Base-by-base conservation (phyloP, 2,888 invertebrate species). In the Creontiades dilutus region DNA sequence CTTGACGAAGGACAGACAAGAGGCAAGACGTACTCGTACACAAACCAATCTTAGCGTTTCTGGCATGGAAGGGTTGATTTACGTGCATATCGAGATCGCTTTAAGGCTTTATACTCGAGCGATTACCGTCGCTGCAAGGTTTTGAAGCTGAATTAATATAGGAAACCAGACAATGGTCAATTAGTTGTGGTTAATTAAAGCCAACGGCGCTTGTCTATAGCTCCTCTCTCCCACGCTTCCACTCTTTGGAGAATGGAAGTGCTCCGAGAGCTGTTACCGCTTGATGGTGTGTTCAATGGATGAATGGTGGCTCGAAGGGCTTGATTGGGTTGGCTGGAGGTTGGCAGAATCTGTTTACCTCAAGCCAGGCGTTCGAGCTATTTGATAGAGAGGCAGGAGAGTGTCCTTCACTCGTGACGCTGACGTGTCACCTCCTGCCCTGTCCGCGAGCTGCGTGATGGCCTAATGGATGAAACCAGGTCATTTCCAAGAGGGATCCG, bases 291-390 rank as follows among this genome's bases (percentile, higher is more conserved):
- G 68, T 68, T 68, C 23, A 13, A 68, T 68, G 9, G 23, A 19
- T 61, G 61, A 9, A 19, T 14, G 19, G n/a, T 52, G 52, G 52
- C 16, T n/a, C 57, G 57, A 16, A 23, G 13, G 68, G 19, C 19
- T 68, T 68, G 68, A 68, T 68, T 68, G 68, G 68, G 68, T 68
- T 27, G 68, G 68, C 23, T 68, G 68, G 68, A 23, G 68, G 68
- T 23, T 68, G 68, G 68, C 68, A 68, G 68, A 68, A 68, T 68
- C 68, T 68, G 68, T 68, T 68, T 68, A 68, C 23, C 27, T 68
- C 68, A 13, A 19, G 68, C 23, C 68, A 68, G 68, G 23, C 27
- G 68, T 68, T 27, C 23, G 23, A 68, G 68, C 23, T 23, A 23
- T 68, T 68, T 68, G 68, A 68, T 68, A 23, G 68, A 68, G 68